A percentile compares a stretch with the other conserved stretches of the same genome.
phyloP scores from a whole-genome alignment of 2,113 vertebrate genomes.

The Esox niger region DNA sequence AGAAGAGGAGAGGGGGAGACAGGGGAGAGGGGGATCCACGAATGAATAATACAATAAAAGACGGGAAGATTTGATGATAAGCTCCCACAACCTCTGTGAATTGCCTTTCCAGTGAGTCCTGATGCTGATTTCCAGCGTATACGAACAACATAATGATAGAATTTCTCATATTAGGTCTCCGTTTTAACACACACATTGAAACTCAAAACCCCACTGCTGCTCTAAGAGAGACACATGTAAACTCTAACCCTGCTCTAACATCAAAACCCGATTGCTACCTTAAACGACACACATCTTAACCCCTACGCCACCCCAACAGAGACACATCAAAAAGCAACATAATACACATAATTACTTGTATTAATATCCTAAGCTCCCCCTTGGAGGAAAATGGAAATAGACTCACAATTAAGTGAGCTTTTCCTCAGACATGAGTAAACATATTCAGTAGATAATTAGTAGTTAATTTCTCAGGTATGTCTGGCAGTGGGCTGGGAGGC shows the following conservation, averaged over 20 bases:
- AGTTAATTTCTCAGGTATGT: constrained; percentile 83
- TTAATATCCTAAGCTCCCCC: constrained; percentile 80
- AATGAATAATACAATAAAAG: constrained; percentile 48
- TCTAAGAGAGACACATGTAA: too few species aligned
- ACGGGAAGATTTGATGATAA: constrained; percentile 65
- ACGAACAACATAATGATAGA: constrained; percentile 59
- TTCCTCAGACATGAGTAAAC: constrained; percentile 82
- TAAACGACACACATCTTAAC: too few species aligned
- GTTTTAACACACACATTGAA: constrained; percentile 39
- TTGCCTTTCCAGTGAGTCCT: constrained; percentile 52
- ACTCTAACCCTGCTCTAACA: too few species aligned
- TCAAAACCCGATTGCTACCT: too few species aligned
- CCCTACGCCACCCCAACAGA: constrained; percentile 42
- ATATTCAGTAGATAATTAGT: constrained; percentile 88
- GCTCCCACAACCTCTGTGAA: constrained; percentile 55
- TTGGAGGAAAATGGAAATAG: constrained; percentile 65
- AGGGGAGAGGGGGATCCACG: constrained; percentile 18
- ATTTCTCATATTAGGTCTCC: constrained; percentile 69
- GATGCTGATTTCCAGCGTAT: constrained; percentile 21
- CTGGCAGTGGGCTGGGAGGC: constrained; percentile 74
- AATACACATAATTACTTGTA: constrained; percentile 85
- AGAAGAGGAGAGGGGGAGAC: constrained; percentile 11
- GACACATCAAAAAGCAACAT: constrained; percentile 77
- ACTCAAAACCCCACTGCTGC: too few species aligned
- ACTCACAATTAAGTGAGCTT: constrained; percentile 80